phyloP scores from a whole-genome alignment of 2,113 vertebrate genomes.

The Hirundichthys speculiger region DNA sequence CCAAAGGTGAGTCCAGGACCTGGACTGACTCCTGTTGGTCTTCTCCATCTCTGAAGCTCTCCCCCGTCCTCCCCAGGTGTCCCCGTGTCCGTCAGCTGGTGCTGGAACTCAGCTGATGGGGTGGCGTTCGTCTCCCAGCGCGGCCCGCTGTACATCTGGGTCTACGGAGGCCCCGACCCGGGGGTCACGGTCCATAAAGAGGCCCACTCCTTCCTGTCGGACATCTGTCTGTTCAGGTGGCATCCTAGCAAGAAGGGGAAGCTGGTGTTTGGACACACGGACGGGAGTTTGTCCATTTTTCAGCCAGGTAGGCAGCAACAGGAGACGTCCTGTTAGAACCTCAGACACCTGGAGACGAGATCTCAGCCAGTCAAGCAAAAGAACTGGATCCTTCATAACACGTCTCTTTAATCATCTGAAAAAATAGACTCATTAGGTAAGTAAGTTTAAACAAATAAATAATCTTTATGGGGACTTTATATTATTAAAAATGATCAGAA shows the following conservation, averaged over 20 bases:
- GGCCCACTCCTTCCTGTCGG: slow-evolving; percentile 94
- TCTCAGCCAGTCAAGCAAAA: too few species aligned
- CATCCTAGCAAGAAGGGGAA: slow-evolving; percentile 93
- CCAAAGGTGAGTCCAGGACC: slow-evolving; percentile 87
- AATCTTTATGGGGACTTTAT: too few species aligned
- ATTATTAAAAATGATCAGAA: too few species aligned
- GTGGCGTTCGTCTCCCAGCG: slow-evolving; percentile 93
- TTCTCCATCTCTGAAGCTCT: neutral
- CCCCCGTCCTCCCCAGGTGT: slow-evolving; percentile 79
- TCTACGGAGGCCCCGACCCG: slow-evolving; percentile 83
- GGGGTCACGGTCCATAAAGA: slow-evolving; percentile 92
- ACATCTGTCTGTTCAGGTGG: slow-evolving; percentile 95
- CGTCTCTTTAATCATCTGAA: too few species aligned
- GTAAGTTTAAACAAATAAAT: too few species aligned
- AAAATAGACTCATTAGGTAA: too few species aligned
- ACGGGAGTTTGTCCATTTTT: slow-evolving; percentile 95
- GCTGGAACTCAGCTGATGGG: slow-evolving; percentile 86
- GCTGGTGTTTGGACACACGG: slow-evolving; percentile 92
- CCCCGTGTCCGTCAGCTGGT: slow-evolving; percentile 93
- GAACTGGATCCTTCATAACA: too few species aligned
- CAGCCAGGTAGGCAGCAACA: slow-evolving; percentile 85
- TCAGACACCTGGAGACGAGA: too few species aligned
- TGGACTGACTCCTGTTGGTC: neutral
- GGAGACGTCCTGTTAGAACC: too few species aligned
- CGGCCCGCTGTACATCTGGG: slow-evolving; percentile 94